Conservation (phyloP, 2,797 vertebrate genomes). For the Pantherophis alleghaniensis region DNA sequence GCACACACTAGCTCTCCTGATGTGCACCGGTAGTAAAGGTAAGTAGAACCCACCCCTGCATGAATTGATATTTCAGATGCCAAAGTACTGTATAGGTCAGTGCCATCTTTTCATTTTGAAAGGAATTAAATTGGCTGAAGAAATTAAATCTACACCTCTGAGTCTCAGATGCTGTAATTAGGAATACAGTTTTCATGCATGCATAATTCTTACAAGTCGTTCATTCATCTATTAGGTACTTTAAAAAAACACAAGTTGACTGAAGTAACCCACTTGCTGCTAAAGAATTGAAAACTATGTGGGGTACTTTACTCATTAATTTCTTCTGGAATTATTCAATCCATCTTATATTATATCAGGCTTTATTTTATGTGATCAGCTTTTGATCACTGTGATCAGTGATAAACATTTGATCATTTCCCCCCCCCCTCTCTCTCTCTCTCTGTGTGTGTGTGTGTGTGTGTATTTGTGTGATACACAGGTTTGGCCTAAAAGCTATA, state of each 20-base stretch:
- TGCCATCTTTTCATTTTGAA: background rate
- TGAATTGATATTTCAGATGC: background rate
- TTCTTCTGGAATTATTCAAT: background rate
- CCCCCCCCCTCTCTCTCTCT: too few species aligned
- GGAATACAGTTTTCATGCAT: background rate
- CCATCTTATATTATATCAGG: background rate
- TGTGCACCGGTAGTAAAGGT: too few species aligned
- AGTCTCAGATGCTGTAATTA: background rate
- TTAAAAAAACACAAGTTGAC: background rate
- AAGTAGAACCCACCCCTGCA: too few species aligned
- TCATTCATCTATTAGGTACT: background rate
- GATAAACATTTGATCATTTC: background rate
- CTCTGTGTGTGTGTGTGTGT: background rate
- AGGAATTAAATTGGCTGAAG: background rate
- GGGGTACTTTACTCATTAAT: background rate
- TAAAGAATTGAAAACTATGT: background rate
- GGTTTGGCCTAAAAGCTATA: background rate
- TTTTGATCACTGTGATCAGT: background rate
- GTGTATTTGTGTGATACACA: background rate
- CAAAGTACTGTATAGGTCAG: background rate
- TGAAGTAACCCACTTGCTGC: background rate
- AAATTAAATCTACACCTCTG: background rate
- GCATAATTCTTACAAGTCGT: background rate
- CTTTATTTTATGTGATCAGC: background rate
- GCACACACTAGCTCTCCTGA: too few species aligned